Evolutionary conservation across 1,140 invertebrate species (phyloP).

Genomic region (Bathynomus jamesi): DNA sequence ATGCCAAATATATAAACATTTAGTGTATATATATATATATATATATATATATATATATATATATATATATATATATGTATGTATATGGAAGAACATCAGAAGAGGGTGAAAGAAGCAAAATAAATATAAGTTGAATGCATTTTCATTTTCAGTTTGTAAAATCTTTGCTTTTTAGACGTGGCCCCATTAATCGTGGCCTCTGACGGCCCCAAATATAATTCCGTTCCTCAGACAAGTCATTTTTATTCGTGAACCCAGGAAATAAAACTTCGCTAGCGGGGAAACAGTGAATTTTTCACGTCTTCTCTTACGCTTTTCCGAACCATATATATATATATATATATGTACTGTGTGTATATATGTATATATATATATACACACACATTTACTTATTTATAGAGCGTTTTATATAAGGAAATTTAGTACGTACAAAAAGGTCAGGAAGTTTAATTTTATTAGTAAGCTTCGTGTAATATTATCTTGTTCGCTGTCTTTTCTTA

Average conservation of each 20-base stretch:
- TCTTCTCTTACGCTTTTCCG: background rate
- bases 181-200: background rate
- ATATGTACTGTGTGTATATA: too few relatives aligned
- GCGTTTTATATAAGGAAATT: too few relatives aligned
- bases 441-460: too few relatives aligned
- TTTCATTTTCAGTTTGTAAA: slow-evolving; percentile 1
- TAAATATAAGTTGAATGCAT: background rate
- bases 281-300: background rate
- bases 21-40: slow-evolving; percentile 6
- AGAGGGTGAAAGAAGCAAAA: background rate
- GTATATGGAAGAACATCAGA: background rate
- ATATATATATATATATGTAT: slow-evolving; percentile 1
- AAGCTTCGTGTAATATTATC: too few relatives aligned
- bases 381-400: background rate
- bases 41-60: slow-evolving; percentile 3
- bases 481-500: too few relatives aligned
- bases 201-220: background rate
- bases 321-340: too few relatives aligned
- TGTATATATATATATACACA: too few relatives aligned
- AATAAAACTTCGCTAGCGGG: background rate
- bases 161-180: background rate
- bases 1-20: background rate
- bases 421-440: too few relatives aligned
- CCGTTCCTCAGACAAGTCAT: background rate
- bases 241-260: background rate